These are phyloP conservation scores for Pherbina coryleti DNA, from an alignment of 2,888 invertebrate genomes.

Conservation along the genomic window DNA sequence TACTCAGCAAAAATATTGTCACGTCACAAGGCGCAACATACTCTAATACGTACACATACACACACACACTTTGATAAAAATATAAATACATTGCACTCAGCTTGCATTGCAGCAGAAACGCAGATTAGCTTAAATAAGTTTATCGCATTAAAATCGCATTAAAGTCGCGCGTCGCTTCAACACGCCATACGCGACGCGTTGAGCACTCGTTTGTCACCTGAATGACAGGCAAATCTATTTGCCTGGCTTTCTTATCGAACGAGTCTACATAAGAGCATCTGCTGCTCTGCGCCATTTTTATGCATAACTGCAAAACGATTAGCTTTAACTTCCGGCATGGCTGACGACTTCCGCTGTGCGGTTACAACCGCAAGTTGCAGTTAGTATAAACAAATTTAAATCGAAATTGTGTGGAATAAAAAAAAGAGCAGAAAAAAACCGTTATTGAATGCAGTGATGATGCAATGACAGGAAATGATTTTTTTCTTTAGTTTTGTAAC, in stretches of 20 bases:
- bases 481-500: neutral
- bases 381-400: conserved; percentile 11
- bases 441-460: too few relatives aligned
- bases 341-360: neutral
- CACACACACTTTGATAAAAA: too few relatives aligned
- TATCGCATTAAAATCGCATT: conserved; percentile 58
- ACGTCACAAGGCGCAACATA: too few relatives aligned
- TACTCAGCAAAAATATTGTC: too few relatives aligned
- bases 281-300: conserved; percentile 21
- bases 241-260: neutral
- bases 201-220: conserved; percentile 13
- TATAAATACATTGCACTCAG: neutral
- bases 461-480: too few relatives aligned
- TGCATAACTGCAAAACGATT: conserved; percentile 56
- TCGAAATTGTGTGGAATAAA: neutral
- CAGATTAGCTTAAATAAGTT: conserved; percentile 58
- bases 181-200: neutral
- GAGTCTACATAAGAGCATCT: neutral
- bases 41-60: too few relatives aligned
- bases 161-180: conserved; percentile 42
- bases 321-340: conserved; percentile 48
- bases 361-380: neutral
- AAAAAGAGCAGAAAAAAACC: neutral
- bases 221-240: conserved; percentile 5
- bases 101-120: neutral